phyloP scores from a whole-genome alignment of 1,140 invertebrate genomes.

The Drosophila murphyi region DNA sequence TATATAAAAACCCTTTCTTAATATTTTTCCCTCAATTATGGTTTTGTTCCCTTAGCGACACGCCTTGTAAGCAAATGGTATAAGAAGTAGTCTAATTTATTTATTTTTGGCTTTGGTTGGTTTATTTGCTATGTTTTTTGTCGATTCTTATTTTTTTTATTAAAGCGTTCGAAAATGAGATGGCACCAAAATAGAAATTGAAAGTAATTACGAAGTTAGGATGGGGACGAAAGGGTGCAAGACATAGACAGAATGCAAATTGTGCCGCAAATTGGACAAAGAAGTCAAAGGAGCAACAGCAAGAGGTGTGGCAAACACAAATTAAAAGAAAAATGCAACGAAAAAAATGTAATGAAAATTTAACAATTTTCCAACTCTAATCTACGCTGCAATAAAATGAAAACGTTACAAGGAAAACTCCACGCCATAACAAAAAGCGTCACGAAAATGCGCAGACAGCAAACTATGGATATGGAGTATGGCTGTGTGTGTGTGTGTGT shows the following conservation, averaged over 20 bases:
- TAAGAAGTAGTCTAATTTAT: not conserved
- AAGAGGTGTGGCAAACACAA: slow-evolving; percentile 44
- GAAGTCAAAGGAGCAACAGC: slow-evolving; percentile 27
- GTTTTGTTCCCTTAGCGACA: not conserved
- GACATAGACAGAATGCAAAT: slow-evolving; percentile 38
- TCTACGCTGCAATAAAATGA: slow-evolving; percentile 77
- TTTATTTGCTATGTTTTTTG: not conserved
- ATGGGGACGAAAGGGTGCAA: slow-evolving; percentile 16
- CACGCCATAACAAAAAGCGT: slow-evolving; percentile 62
- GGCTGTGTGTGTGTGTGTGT: slow-evolving; percentile 28
- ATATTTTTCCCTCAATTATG: not conserved
- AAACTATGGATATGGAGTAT: slow-evolving; percentile 48
- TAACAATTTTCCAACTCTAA: slow-evolving; percentile 81
- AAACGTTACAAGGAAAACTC: slow-evolving; percentile 75
- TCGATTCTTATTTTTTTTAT: slow-evolving; percentile 26
- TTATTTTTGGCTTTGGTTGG: slow-evolving; percentile 8
- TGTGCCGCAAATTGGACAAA: slow-evolving; percentile 58
- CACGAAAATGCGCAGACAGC: slow-evolving; percentile 73
- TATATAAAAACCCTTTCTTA: too few species aligned
- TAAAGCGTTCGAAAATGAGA: slow-evolving; percentile 31
- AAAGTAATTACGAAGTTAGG: not conserved
- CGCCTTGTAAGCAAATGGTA: not conserved
- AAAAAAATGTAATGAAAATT: slow-evolving; percentile 70
- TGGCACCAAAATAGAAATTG: not conserved
- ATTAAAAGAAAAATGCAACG: slow-evolving; percentile 50